A percentile compares a stretch with the other conserved stretches of the same genome.
phyloP scores from a whole-genome alignment of 1,140 invertebrate genomes.

The Metopolophium dirhodum region DNA sequence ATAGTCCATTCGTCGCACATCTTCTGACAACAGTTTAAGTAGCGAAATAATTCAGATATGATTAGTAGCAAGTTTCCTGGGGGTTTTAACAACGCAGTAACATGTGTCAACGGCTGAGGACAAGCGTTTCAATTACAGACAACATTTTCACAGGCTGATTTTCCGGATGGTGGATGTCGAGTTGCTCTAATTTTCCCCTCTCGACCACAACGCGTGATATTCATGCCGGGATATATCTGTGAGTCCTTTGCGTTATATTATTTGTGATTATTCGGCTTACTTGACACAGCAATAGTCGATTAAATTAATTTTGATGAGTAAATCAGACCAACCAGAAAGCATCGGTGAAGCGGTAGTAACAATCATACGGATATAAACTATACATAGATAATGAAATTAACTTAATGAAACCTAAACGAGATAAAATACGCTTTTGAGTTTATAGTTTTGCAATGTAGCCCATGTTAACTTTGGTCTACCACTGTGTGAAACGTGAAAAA shows the following conservation, averaged over 20 bases:
- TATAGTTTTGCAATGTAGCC: not conserved
- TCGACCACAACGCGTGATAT: not conserved
- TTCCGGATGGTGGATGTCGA: not conserved
- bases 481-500: not conserved
- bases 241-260: not conserved
- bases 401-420: not conserved
- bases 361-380: not conserved
- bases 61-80: not conserved
- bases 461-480: not conserved
- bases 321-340: not conserved
- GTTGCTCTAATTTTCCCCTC: not conserved
- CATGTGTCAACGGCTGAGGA: not conserved
- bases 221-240: not conserved
- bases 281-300: not conserved
- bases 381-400: not conserved
- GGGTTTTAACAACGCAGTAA: not conserved
- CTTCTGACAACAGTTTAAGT: not conserved
- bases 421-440: not conserved
- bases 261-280: not conserved
- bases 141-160: not conserved
- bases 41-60: not conserved
- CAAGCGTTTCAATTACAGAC: constrained; percentile 31
- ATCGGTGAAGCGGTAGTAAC: not conserved
- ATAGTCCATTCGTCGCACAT: not conserved
- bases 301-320: constrained; percentile 29